A percentile compares a stretch with the other conserved stretches of the same genome.
Evolutionary conservation across 2,888 invertebrate genomes (phyloP).

Genomic region (Latheticus oryzae): DNA sequence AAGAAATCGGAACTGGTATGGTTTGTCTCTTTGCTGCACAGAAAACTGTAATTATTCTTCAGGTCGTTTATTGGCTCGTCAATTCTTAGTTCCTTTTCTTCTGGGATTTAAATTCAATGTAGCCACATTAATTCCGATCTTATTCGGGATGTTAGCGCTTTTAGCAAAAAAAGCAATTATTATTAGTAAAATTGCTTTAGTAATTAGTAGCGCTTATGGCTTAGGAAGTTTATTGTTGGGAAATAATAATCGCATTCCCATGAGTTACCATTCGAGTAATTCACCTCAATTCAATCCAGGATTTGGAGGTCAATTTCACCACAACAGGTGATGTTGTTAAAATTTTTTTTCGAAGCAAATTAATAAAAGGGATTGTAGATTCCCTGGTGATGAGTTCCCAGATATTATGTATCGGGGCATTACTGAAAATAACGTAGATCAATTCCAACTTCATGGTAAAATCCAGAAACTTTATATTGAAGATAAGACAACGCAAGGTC

Average conservation of each 20-base stretch:
- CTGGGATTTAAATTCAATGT: slow-evolving; percentile 85
- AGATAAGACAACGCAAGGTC: slow-evolving; percentile 49
- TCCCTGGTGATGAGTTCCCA: slow-evolving; percentile 53
- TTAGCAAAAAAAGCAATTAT: slow-evolving; percentile 83
- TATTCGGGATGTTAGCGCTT: slow-evolving; percentile 77
- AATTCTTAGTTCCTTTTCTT: slow-evolving; percentile 80
- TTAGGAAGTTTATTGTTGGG: slow-evolving; percentile 65
- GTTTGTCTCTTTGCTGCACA: too few species aligned
- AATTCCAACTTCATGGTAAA: slow-evolving; percentile 50
- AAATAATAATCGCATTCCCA: slow-evolving; percentile 19
- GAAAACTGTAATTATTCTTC: slow-evolving; percentile 3
- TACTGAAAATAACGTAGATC: slow-evolving; percentile 48
- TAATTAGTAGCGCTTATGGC: slow-evolving; percentile 78
- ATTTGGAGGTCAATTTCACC: slow-evolving; percentile 29
- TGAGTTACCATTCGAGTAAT: slow-evolving; percentile 12
- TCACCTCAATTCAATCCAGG: slow-evolving; percentile 31
- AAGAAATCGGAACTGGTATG: slow-evolving; percentile 75
- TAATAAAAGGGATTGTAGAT: slow-evolving; percentile 44
- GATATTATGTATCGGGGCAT: slow-evolving; percentile 62
- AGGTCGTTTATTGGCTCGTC: slow-evolving; percentile 79
- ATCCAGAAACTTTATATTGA: slow-evolving; percentile 41
- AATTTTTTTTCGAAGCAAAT: background rate
- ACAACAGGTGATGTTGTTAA: slow-evolving; percentile 18
- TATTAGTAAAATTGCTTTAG: slow-evolving; percentile 78
- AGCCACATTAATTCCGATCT: slow-evolving; percentile 77